phyloP scores from a whole-genome alignment of 2,888 invertebrate species.

The Amiota communis region DNA sequence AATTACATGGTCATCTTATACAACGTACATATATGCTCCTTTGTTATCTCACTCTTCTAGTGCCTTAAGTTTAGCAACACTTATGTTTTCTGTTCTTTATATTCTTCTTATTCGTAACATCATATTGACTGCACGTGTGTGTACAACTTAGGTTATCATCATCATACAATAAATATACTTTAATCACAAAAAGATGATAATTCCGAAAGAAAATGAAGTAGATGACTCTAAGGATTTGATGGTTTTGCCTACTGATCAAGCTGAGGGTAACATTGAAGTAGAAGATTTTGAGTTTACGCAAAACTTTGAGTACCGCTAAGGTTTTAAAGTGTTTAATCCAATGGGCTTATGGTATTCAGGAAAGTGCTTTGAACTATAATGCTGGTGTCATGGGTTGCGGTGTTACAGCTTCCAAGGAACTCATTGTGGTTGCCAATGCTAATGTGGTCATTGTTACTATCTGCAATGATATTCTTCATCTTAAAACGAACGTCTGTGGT shows the following conservation, averaged over 20 bases:
- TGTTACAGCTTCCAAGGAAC: constrained; percentile 45
- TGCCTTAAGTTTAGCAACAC: too few species aligned
- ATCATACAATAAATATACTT: too few species aligned
- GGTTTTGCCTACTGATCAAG: constrained; percentile 33
- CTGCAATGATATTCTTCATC: constrained; percentile 49
- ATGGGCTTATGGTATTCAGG: constrained; percentile 50
- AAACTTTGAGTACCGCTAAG: constrained; percentile 50
- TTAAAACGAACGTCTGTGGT: constrained; percentile 50
- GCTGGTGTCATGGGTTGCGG: constrained; percentile 50
- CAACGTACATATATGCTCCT: too few species aligned
- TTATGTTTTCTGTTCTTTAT: too few species aligned
- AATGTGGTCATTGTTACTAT: constrained; percentile 50
- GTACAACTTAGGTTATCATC: too few species aligned
- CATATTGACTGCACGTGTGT: too few species aligned
- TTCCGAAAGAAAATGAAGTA: too few species aligned
- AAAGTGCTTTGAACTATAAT: constrained; percentile 49
- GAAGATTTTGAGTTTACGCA: constrained; percentile 38
- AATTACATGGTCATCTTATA: too few species aligned
- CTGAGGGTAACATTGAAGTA: constrained; percentile 31
- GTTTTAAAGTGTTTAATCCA: constrained; percentile 60
- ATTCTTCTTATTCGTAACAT: too few species aligned
- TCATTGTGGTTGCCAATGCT: constrained; percentile 52
- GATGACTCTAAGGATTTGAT: constrained; percentile 32
- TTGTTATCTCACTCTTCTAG: too few species aligned
- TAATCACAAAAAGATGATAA: too few species aligned